Evolutionary conservation across 2,797 vertebrate genomes (phyloP).

Genomic region (Chelidonichthys spinosus): DNA sequence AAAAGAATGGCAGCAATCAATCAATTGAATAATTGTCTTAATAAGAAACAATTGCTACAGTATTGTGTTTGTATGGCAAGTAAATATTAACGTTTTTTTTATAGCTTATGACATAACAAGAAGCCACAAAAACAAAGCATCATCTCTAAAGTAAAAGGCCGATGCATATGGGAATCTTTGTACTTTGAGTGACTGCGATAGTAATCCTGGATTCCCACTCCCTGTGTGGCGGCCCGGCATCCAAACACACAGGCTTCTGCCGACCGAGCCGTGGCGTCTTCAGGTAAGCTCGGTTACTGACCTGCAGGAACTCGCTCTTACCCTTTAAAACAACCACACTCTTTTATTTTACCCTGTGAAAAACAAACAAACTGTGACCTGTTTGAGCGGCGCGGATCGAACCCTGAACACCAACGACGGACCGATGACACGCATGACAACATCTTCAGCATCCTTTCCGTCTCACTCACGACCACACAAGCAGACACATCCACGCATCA

Average conservation of each 20-base stretch:
- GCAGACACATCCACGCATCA: constrained; percentile 29
- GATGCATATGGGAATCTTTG: constrained; percentile 81
- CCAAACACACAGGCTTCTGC: constrained; percentile 71
- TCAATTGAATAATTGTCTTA: constrained; percentile 85
- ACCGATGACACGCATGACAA: constrained; percentile 56
- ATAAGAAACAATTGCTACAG: constrained; percentile 91
- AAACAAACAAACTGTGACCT: constrained; percentile 69
- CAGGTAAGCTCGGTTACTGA: constrained; percentile 82
- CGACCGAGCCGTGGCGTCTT: constrained; percentile 72
- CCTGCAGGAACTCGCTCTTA: constrained; percentile 84
- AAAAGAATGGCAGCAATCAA: constrained; percentile 89
- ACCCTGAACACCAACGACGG: constrained; percentile 58
- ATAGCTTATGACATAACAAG: constrained; percentile 84
- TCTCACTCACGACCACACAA: constrained; percentile 30
- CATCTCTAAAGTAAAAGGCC: constrained; percentile 78
- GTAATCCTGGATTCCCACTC: constrained; percentile 75
- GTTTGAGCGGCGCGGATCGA: constrained; percentile 63
- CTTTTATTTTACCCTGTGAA: constrained; percentile 76
- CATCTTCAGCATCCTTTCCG: constrained; percentile 47
- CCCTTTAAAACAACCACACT: constrained; percentile 66
- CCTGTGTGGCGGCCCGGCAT: constrained; percentile 69
- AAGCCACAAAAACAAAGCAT: constrained; percentile 84
- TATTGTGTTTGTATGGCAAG: constrained; percentile 92
- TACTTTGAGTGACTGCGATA: constrained; percentile 65
- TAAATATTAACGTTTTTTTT: constrained; percentile 82